phyloP scores from a whole-genome alignment of 2,113 vertebrate genomes.

The Baryphthengus martii region DNA sequence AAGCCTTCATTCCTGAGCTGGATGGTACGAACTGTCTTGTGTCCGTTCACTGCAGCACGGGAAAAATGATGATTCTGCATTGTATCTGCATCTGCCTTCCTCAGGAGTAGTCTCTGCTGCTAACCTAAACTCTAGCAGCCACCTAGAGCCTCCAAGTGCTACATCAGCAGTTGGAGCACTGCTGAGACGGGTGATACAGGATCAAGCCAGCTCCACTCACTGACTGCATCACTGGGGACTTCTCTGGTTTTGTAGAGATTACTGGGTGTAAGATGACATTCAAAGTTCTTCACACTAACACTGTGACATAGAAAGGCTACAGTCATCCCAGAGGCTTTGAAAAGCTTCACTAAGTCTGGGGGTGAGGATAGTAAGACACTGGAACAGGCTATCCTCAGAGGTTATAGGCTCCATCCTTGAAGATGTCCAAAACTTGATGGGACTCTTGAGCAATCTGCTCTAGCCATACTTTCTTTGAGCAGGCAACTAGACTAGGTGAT shows the following conservation, averaged over 20 bases:
- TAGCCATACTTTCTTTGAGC: neutral
- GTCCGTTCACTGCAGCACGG: fast-evolving
- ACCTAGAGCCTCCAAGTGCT: neutral
- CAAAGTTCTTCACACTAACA: neutral
- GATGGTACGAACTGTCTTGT: neutral
- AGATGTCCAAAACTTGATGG: neutral
- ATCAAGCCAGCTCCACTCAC: neutral
- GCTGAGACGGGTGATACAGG: neutral
- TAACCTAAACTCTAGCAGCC: neutral
- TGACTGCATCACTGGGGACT: neutral
- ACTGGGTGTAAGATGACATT: neutral
- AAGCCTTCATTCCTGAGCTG: neutral
- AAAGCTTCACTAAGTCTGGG: neutral
- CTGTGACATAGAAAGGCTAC: neutral
- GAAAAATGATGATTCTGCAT: neutral
- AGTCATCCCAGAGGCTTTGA: neutral
- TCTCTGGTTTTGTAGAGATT: neutral
- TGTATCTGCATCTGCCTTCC: neutral
- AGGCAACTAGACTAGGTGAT: neutral
- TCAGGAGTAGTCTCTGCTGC: neutral
- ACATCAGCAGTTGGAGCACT: fast-evolving
- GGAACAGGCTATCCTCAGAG: neutral
- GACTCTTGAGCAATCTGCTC: neutral
- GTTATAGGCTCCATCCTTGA: neutral
- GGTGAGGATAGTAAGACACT: neutral